Evolutionary conservation across 2,888 invertebrate species (phyloP), one percentile per base, ranked within the genome.

Genomic region (Lathronympha strigana): DNA sequence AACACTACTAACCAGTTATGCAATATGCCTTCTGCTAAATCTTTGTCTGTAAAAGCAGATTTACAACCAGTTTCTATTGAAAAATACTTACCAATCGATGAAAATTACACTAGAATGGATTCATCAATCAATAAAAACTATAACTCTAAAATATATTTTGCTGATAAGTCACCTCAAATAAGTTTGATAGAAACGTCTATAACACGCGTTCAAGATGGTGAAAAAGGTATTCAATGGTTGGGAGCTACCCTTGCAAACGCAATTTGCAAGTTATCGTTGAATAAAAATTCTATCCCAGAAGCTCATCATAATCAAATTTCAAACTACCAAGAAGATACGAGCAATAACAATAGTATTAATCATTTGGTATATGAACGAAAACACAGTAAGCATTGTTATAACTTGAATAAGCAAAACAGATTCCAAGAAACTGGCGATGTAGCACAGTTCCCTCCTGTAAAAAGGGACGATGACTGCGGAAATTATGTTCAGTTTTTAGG

Each of bases 201-300:
- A 43, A 61, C 71, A 51, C 68, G 68, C 68, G 66, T 76, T 40
- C 68, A 68, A 63, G 72, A 72, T 54, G 75, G 76, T 76, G 82
- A 84, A 63, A 86, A 82, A 71, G 74, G 77, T 51, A 82, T 91
- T 23, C 80, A 84, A 53, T 87, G 89, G 76, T 79, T 91, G 61
- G 91, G 91, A 19, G 91, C 88, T 8, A 89, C 90, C 11, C 76
- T 91, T 62, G 74, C 79, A 47, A 80, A 86, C 68, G 68, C 69
- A 31, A 72, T 60, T 47, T 53, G 40, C 67, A 74, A 72, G 45
- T 38, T 54, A 62, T 31, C 57, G 23, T 61, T 57, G 40, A 67
- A 50, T 13, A 61, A 67, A 53, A 54, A 61, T 23, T 11, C 58
- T 50, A 36, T n/a, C 6, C 51, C 4, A 36, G 4, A 38, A 13